These are phyloP conservation scores for Leptatherina wallacei DNA, from an alignment of 2,797 vertebrate genomes.

Conservation along the genomic window DNA sequence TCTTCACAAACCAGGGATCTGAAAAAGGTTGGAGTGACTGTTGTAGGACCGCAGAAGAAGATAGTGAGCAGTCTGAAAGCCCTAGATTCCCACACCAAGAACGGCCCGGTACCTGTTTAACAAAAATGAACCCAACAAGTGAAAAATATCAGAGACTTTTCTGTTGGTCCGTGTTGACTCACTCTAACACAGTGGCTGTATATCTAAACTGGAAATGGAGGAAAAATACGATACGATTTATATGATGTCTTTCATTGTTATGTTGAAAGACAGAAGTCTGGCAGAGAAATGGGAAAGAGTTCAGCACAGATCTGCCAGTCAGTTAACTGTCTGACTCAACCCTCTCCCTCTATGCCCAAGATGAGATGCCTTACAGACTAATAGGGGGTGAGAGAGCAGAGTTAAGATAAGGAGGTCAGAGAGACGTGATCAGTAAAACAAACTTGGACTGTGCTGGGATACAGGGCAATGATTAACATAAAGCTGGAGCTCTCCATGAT, in stretches of 20 bases:
- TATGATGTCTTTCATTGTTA: conserved; percentile 50
- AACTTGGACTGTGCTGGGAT: conserved; percentile 45
- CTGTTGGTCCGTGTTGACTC: conserved; percentile 50
- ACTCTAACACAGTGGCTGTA: conserved; percentile 56
- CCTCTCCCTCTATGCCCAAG: conserved; percentile 59
- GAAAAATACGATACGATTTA: conserved; percentile 31
- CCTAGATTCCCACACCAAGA: conserved; percentile 95
- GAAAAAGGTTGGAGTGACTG: conserved; percentile 95
- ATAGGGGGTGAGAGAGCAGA: conserved; percentile 32
- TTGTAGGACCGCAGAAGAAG: conserved; percentile 96
- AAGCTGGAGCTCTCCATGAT: conserved; percentile 47
- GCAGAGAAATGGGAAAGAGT: conserved; percentile 36
- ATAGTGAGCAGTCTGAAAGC: conserved; percentile 96
- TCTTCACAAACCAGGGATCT: conserved; percentile 86
- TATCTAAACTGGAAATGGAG: conserved; percentile 53
- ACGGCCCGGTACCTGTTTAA: conserved; percentile 94
- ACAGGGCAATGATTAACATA: conserved; percentile 39
- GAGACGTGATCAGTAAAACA: conserved; percentile 42
- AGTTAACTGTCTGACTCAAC: conserved; percentile 42
- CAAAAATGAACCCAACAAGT: conserved; percentile 44
- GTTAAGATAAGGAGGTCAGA: conserved; percentile 34
- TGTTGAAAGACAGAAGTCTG: conserved; percentile 47
- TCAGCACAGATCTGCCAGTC: conserved; percentile 37
- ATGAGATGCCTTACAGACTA: conserved; percentile 80
- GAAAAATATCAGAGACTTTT: conserved; percentile 50